Conservation (phyloP, 2,113 vertebrate species). For the Heterotis niloticus region DNA sequence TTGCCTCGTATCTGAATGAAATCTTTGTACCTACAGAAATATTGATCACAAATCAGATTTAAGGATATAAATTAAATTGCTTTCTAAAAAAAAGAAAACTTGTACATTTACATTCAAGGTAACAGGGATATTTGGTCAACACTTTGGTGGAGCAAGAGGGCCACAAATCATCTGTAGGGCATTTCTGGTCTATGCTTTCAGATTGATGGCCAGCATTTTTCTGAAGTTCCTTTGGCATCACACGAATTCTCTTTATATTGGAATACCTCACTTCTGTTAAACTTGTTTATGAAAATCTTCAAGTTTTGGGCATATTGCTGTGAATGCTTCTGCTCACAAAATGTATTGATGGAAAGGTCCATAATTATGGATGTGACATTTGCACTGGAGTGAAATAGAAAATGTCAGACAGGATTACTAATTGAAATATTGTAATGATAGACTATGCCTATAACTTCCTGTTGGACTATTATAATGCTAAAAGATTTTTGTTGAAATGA, state of each 20-base stretch:
- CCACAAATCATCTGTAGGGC: conserved; percentile 19
- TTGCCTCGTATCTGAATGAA: no score
- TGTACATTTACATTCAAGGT: no score
- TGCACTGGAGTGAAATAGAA: conserved; percentile 15
- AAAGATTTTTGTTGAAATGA: not conserved
- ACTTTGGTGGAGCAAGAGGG: not conserved
- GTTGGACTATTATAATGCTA: not conserved
- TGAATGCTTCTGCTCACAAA: conserved; percentile 14
- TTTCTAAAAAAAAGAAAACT: no score
- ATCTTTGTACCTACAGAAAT: no score
- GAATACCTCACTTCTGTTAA: not conserved
- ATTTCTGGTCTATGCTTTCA: conserved; percentile 24
- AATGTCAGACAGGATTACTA: conserved; percentile 23
- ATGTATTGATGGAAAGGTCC: conserved; percentile 18
- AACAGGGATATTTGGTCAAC: conserved; percentile 18
- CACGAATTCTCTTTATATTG: conserved; percentile 9
- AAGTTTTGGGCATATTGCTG: not conserved
- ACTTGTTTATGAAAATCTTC: not conserved
- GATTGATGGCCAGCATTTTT: conserved; percentile 14
- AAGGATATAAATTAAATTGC: no score
- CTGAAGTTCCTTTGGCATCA: not conserved
- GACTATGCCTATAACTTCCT: not conserved
- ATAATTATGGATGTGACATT: conserved; percentile 25
- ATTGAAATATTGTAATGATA: conserved; percentile 21
- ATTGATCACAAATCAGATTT: no score